These are phyloP conservation scores for Eulemur rubriventer DNA, from an alignment of 2,797 vertebrate species.

Conservation along the genomic window DNA sequence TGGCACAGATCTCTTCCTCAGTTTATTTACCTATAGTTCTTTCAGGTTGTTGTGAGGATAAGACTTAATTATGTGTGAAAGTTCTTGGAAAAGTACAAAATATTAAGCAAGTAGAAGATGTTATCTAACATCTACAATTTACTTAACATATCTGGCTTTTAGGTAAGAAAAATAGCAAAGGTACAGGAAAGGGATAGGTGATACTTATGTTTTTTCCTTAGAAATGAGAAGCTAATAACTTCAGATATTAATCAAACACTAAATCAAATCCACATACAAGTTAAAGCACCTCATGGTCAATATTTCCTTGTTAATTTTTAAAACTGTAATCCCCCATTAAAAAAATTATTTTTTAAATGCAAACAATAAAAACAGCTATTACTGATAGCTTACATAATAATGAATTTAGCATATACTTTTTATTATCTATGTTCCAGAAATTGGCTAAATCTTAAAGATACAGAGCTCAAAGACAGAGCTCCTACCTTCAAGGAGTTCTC, in stretches of 20 bases:
- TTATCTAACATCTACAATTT: background rate
- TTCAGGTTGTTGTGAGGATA: background rate
- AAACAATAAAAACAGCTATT: background rate
- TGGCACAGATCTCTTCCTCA: background rate
- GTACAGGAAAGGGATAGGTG: background rate
- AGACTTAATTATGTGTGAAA: background rate
- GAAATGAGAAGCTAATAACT: background rate
- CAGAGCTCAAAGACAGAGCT: background rate
- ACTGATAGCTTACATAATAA: background rate
- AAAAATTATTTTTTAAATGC: background rate
- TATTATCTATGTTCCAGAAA: background rate
- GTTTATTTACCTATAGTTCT: background rate
- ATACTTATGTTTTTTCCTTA: background rate
- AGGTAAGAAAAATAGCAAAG: background rate
- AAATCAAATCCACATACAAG: background rate
- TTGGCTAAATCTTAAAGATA: background rate
- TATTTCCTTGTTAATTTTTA: background rate
- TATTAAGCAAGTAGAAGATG: background rate
- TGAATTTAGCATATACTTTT: background rate
- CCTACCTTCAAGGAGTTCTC: background rate
- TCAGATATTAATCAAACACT: background rate
- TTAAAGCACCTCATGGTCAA: background rate
- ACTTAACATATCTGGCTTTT: background rate
- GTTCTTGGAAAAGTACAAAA: background rate
- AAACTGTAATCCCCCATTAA: background rate